phyloP scores from a whole-genome alignment of 2,113 vertebrate genomes.

The Gymnocephalus cernua region DNA sequence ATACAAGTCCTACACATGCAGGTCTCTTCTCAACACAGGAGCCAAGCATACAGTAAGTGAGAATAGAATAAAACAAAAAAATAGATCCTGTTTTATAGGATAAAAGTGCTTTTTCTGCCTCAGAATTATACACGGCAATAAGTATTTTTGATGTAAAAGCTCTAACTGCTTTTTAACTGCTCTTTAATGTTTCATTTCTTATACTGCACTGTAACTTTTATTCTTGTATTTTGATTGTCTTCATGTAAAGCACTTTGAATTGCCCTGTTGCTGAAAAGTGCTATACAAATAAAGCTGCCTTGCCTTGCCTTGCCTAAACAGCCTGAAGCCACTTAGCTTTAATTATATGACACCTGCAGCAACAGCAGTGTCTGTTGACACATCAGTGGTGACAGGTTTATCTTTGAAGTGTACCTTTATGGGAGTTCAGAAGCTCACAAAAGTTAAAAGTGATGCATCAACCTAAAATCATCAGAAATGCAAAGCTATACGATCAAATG shows the following conservation, averaged over 20 bases:
- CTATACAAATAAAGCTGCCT: too few relatives aligned
- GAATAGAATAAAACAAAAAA: constrained; percentile 33
- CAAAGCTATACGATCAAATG: constrained; percentile 17
- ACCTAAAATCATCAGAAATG: constrained; percentile 19
- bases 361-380: constrained; percentile 40
- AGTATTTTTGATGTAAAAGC: constrained; percentile 63
- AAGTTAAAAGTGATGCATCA: constrained; percentile 60
- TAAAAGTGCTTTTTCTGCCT: constrained; percentile 27
- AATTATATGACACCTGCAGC: constrained; percentile 55
- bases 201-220: too few relatives aligned
- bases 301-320: too few relatives aligned
- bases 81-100: constrained; percentile 16
- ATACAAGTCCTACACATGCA: constrained; percentile 50
- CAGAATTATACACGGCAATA: constrained; percentile 37
- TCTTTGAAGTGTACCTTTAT: constrained; percentile 67
- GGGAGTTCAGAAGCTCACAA: constrained; percentile 52
- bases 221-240: too few relatives aligned
- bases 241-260: too few relatives aligned
- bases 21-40: constrained; percentile 13
- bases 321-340: constrained; percentile 60
- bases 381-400: constrained; percentile 60
- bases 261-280: too few relatives aligned
- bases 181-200: too few relatives aligned
- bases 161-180: too few relatives aligned
- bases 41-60: constrained; percentile 3